These are phyloP conservation scores for Chironomus tentans DNA, from an alignment of 2,888 invertebrate species.

Conservation along the genomic window DNA sequence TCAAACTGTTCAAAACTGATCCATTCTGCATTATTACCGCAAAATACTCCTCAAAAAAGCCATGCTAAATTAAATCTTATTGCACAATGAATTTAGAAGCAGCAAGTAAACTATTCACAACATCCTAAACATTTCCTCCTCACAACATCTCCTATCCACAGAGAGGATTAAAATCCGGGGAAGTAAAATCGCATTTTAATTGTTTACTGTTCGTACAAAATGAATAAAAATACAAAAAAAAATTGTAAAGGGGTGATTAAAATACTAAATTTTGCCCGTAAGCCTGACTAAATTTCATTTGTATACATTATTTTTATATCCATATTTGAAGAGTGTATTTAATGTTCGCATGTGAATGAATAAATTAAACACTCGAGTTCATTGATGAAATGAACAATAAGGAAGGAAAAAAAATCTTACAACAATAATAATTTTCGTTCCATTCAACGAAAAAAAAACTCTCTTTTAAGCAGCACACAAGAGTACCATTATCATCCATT, in stretches of 20 bases:
- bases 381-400: constrained; percentile 18
- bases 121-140: no score
- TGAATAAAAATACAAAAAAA: not conserved
- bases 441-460: not conserved
- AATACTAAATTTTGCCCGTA: not conserved
- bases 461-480: not conserved
- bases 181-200: constrained; percentile 22
- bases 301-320: not conserved
- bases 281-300: not conserved
- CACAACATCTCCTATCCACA: no score
- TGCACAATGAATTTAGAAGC: no score
- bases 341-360: constrained; percentile 16
- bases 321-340: not conserved
- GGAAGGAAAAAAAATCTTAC: not conserved
- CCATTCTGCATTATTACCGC: no score
- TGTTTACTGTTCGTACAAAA: constrained; percentile 12
- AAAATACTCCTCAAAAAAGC: no score
- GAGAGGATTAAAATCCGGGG: no score
- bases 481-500: constrained; percentile 4
- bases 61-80: no score
- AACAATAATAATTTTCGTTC: not conserved
- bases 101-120: no score
- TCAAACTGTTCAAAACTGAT: no score
- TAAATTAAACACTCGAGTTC: constrained; percentile 24
- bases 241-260: constrained; percentile 9